Conservation (phyloP, 2,113 vertebrate genomes). For the Opisthocomus hoazin region DNA sequence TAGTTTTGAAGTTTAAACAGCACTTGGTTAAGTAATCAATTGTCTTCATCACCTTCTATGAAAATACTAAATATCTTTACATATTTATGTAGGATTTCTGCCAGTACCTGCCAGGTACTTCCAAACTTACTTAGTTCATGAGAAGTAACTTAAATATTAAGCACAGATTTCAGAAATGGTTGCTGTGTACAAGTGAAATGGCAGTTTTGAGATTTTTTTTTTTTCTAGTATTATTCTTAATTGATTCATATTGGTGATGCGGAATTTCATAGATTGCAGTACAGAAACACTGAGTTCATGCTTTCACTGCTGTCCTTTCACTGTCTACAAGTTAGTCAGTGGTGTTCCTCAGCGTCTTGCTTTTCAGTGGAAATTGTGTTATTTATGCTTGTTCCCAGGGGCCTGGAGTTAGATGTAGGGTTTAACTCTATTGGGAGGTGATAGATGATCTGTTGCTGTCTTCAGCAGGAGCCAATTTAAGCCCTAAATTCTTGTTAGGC, state of each 20-base stretch:
- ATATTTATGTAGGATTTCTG: background rate
- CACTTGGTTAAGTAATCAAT: background rate
- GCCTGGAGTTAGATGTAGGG: background rate
- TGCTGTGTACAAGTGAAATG: background rate
- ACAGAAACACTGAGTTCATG: background rate
- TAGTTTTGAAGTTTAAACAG: background rate
- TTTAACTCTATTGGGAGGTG: background rate
- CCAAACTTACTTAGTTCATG: background rate
- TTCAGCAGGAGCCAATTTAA: background rate
- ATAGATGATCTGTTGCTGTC: background rate
- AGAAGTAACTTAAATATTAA: background rate
- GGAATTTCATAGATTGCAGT: background rate
- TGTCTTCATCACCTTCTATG: background rate
- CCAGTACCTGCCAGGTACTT: background rate
- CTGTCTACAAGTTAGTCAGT: background rate
- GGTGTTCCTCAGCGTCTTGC: background rate
- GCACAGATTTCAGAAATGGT: background rate
- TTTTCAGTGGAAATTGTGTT: background rate
- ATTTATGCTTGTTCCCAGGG: background rate
- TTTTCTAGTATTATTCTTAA: background rate
- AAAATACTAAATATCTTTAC: background rate
- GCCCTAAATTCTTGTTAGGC: background rate
- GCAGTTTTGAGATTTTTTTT: background rate
- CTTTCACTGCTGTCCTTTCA: background rate
- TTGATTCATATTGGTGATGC: background rate